Evolutionary conservation across 2,888 invertebrate genomes (phyloP).

Genomic region (Labia minor): DNA sequence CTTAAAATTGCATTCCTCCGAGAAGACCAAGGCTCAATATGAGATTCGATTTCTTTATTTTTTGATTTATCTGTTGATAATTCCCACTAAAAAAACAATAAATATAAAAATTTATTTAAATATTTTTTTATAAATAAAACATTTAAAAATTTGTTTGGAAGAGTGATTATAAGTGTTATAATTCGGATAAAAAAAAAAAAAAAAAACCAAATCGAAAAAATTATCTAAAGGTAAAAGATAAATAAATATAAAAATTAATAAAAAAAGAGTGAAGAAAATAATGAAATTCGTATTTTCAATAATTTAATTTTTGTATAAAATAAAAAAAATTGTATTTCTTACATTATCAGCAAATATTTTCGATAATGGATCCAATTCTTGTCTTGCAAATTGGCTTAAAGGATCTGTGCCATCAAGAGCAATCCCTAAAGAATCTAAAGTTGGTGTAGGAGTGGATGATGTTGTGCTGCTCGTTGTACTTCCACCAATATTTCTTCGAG

Average conservation of each 20-base stretch:
- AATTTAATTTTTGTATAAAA: too few relatives aligned
- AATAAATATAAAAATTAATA: too few relatives aligned
- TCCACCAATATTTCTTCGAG: conserved; percentile 39
- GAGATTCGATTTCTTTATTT: background rate
- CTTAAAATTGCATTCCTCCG: conserved; percentile 68
- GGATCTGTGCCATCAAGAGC: conserved; percentile 62
- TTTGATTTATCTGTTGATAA: conserved; percentile 33
- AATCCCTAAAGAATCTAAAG: conserved; percentile 42
- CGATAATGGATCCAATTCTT: conserved; percentile 51
- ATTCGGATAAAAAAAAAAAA: conserved; percentile 16
- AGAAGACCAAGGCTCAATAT: conserved; percentile 65
- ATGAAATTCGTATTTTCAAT: conserved; percentile 14
- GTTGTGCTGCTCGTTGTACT: conserved; percentile 42
- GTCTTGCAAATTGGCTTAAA: conserved; percentile 55
- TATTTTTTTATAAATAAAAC: too few relatives aligned
- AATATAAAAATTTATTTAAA: conserved; percentile 16
- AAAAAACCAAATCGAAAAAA: too few relatives aligned
- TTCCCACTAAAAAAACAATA: conserved; percentile 33
- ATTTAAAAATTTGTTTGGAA: background rate
- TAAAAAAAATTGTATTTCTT: conserved; percentile 24
- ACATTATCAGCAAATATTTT: conserved; percentile 48
- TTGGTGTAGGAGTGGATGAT: conserved; percentile 40
- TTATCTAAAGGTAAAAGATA: too few relatives aligned
- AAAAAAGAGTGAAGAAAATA: too few relatives aligned
- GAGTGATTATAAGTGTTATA: background rate